Conservation (phyloP, 2,888 invertebrate species). For the Xestia sexstrigata region DNA sequence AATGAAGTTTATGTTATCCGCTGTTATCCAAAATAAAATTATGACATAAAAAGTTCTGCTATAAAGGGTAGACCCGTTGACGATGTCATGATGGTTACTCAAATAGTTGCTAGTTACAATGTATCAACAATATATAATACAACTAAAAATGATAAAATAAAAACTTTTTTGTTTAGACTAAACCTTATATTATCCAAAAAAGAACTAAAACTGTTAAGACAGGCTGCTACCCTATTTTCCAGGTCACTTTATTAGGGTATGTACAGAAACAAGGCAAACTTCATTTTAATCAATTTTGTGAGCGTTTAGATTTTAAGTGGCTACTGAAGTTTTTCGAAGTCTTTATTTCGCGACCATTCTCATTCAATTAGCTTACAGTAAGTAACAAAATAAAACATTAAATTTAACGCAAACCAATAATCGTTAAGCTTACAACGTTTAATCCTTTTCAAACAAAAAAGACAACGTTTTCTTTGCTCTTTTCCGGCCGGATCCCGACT, state of each 20-base stretch:
- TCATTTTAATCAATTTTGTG: not conserved
- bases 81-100: too few relatives aligned
- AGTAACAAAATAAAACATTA: conserved; percentile 2
- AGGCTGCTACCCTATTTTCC: not conserved
- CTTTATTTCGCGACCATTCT: not conserved
- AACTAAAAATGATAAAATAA: too few relatives aligned
- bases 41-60: too few relatives aligned
- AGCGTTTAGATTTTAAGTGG: not conserved
- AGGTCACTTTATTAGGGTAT: not conserved
- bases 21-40: too few relatives aligned
- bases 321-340: not conserved
- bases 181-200: not conserved
- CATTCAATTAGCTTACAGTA: not conserved
- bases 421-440: conserved; percentile 31
- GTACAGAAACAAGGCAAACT: not conserved
- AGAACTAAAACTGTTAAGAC: not conserved
- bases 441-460: conserved; percentile 31
- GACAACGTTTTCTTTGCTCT: conserved; percentile 3
- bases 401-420: conserved; percentile 8
- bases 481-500: not conserved
- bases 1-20: too few relatives aligned
- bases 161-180: not conserved
- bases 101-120: too few relatives aligned
- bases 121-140: too few relatives aligned
- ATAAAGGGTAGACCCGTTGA: too few relatives aligned